These are phyloP conservation scores for Lepidurus apus DNA, from an alignment of 1,140 invertebrate genomes.

Conservation along the genomic window DNA sequence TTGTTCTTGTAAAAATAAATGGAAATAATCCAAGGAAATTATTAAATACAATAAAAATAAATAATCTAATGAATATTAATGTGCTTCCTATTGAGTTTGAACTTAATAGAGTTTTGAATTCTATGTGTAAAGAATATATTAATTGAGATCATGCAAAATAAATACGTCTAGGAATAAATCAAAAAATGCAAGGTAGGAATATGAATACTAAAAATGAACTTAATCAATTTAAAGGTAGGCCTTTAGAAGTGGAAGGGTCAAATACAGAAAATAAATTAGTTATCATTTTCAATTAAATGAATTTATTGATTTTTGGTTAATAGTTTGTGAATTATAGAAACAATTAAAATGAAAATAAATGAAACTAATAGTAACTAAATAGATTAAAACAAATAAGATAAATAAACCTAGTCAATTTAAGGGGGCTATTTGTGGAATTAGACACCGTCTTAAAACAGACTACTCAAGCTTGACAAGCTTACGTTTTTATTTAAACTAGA, in stretches of 20 bases:
- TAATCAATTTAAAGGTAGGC: too few species aligned
- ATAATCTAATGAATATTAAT: conserved; percentile 47
- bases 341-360: conserved; percentile 31
- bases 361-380: conserved; percentile 35
- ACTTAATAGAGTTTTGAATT: conserved; percentile 38
- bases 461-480: conserved; percentile 42
- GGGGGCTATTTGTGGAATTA: conserved; percentile 42
- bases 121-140: conserved; percentile 28
- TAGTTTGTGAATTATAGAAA: too few species aligned
- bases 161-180: too few species aligned
- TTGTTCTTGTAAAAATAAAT: conserved; percentile 59
- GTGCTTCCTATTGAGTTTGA: conserved; percentile 24
- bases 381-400: conserved; percentile 33
- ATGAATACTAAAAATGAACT: too few species aligned
- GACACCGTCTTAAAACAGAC: conserved; percentile 36
- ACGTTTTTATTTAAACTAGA: conserved; percentile 45
- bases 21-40: conserved; percentile 60
- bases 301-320: too few species aligned
- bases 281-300: too few species aligned
- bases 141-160: too few species aligned
- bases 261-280: too few species aligned
- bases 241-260: too few species aligned
- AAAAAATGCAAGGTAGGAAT: too few species aligned
- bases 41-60: conserved; percentile 51
- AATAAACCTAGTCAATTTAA: conserved; percentile 38